Evolutionary conservation across 2,113 vertebrate species (phyloP).

Genomic region (Elachura formosa): DNA sequence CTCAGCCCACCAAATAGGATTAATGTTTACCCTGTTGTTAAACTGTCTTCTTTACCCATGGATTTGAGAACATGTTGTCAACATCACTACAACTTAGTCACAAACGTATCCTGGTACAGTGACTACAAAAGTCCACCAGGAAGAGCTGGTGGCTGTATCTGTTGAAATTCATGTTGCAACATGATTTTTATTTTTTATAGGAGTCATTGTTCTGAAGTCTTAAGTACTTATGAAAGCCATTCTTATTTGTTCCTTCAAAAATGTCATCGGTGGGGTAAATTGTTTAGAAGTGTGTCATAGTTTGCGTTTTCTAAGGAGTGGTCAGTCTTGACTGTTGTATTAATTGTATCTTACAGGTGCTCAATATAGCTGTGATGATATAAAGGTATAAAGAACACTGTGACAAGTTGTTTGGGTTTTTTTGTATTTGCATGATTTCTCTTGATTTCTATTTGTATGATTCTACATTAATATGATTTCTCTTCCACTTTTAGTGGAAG

Average conservation of each 20-base stretch:
- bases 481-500: neutral
- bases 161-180: neutral
- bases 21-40: neutral
- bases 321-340: neutral
- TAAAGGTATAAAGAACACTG: neutral
- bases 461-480: neutral
- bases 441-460: neutral
- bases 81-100: neutral
- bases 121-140: neutral
- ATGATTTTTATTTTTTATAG: neutral
- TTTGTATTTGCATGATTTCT: neutral
- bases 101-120: neutral
- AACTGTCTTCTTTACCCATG: neutral
- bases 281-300: neutral
- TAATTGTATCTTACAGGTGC: neutral
- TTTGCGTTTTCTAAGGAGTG: neutral
- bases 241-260: neutral
- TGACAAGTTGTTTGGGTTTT: neutral
- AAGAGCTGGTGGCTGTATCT: neutral
- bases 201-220: neutral
- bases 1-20: neutral
- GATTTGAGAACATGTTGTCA: slow-evolving; percentile 9
- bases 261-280: neutral
- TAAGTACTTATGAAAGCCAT: neutral
- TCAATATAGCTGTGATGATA: neutral